A percentile compares a stretch with the other conserved stretches of the same genome.
Conservation (phyloP, 1,140 invertebrate species). For the Sitobion miscanthi region DNA sequence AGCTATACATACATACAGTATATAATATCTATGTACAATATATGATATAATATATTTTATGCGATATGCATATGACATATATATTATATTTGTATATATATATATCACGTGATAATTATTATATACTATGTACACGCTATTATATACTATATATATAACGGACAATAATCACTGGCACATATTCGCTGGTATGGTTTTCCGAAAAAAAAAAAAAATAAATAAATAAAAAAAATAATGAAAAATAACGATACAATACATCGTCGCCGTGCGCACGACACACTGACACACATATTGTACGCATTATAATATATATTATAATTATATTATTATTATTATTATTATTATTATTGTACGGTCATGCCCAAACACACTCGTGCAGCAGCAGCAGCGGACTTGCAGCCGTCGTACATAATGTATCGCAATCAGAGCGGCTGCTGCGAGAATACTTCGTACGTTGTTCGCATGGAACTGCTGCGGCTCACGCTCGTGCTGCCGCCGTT, state of each 20-base stretch:
- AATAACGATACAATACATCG: not conserved
- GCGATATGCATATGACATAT: no score
- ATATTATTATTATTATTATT: not conserved
- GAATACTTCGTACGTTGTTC: constrained; percentile 57
- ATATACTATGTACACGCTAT: no score
- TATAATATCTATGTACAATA: no score
- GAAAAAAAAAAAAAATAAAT: not conserved
- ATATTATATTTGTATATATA: no score
- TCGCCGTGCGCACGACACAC: not conserved
- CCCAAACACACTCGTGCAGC: constrained; percentile 19
- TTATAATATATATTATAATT: no score
- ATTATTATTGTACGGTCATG: not conserved
- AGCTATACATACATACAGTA: no score
- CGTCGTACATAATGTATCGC: no score
- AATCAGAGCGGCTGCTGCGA: constrained; percentile 50
- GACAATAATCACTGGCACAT: not conserved
- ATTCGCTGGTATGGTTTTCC: not conserved
- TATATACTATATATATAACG: not conserved
- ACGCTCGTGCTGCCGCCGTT: constrained; percentile 8
- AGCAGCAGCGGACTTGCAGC: not conserved
- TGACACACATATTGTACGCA: not conserved
- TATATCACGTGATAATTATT: no score
- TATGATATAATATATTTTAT: no score
- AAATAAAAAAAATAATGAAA: not conserved
- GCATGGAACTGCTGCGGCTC: constrained; percentile 54